Conservation (phyloP, 2,113 vertebrate genomes). For the Halcyon senegalensis region DNA sequence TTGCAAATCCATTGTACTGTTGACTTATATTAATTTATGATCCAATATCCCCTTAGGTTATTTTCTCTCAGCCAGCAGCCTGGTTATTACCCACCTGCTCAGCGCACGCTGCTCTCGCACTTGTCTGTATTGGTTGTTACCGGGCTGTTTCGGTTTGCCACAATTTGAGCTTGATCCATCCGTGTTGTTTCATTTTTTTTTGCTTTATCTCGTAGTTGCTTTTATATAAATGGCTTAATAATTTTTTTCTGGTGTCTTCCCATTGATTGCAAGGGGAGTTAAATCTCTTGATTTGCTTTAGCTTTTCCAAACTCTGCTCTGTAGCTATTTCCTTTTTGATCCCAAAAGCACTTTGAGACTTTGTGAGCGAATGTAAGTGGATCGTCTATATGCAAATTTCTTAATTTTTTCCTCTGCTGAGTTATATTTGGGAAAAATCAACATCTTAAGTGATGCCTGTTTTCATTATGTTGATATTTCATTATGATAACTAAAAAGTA, state of each 20-base stretch:
- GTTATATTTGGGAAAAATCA: neutral
- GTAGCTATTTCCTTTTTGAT: neutral
- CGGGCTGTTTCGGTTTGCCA: neutral
- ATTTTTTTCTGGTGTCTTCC: neutral
- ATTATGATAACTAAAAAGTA: neutral
- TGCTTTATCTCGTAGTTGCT: neutral
- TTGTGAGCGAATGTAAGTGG: neutral
- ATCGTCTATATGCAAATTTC: constrained; percentile 11
- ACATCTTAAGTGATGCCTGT: neutral
- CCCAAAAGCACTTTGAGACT: neutral
- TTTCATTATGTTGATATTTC: neutral
- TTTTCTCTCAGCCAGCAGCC: neutral
- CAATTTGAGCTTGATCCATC: neutral
- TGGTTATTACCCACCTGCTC: neutral
- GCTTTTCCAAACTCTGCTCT: neutral
- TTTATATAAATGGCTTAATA: neutral
- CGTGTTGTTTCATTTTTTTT: neutral
- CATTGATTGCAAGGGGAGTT: neutral
- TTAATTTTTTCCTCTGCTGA: neutral
- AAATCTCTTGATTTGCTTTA: neutral
- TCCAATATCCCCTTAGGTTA: neutral
- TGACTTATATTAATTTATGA: neutral
- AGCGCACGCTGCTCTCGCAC: accelerated
- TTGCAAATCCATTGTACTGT: neutral
- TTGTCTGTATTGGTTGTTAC: neutral